Percentiles rank a stretch among this genome's conserved stretches.
These are phyloP conservation scores for Sebastes ruberrimus DNA, from an alignment of 2,797 vertebrate genomes.

Conservation along the genomic window DNA sequence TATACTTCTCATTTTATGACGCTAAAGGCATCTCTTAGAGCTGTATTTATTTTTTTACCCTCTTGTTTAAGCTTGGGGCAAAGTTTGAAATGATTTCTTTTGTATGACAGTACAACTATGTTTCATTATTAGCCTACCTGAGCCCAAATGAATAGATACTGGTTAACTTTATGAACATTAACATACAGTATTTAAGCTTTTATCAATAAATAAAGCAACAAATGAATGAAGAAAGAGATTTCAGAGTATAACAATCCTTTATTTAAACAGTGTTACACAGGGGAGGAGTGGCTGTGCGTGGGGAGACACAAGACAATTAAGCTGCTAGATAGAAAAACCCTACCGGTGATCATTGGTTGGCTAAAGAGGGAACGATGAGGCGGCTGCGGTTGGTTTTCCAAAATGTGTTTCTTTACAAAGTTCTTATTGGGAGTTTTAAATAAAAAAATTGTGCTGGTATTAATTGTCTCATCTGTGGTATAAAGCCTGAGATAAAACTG, in stretches of 20 bases:
- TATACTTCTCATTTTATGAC: background rate
- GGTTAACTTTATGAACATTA: background rate
- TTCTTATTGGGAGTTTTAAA: slow-evolving; percentile 1
- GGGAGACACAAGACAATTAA: slow-evolving; percentile 69
- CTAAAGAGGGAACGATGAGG: slow-evolving; percentile 53
- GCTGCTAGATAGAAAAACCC: slow-evolving; percentile 69
- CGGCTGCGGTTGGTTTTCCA: slow-evolving; percentile 47
- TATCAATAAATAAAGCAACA: background rate
- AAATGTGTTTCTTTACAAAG: slow-evolving; percentile 14
- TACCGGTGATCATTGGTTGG: slow-evolving; percentile 60
- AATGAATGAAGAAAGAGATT: background rate
- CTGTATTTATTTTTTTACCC: background rate
- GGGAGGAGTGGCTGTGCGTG: slow-evolving; percentile 62
- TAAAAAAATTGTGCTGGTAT: slow-evolving; percentile 60
- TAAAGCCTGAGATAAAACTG: slow-evolving; percentile 32
- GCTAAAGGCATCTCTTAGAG: background rate
- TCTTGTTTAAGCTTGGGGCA: background rate
- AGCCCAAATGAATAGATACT: rapidly evolving
- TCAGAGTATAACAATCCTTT: slow-evolving; percentile 81
- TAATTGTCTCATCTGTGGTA: background rate
- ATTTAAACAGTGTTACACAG: slow-evolving; percentile 83
- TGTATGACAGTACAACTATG: background rate
- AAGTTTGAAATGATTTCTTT: too few relatives aligned
- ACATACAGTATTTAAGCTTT: background rate
- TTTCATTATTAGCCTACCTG: background rate